phyloP scores from a whole-genome alignment of 1,140 invertebrate genomes.

The Plectrocnemia conspersa region DNA sequence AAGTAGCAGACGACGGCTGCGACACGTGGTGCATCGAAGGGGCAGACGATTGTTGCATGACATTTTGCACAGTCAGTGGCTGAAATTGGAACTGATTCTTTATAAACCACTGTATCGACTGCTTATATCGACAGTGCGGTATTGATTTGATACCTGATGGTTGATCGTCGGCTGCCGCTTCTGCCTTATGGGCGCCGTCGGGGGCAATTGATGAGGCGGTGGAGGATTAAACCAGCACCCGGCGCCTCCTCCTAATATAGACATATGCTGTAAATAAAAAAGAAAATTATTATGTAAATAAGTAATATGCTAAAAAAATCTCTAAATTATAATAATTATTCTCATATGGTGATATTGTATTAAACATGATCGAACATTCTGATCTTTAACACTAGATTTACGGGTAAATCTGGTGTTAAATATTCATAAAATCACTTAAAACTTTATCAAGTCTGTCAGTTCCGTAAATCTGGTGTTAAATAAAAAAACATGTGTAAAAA shows the following conservation, averaged over 20 bases:
- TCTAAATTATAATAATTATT: too few species aligned
- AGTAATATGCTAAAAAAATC: too few species aligned
- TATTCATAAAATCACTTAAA: too few species aligned
- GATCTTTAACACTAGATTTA: too few species aligned
- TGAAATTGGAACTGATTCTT: background rate
- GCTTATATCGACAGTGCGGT: background rate
- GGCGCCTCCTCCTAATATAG: conserved; percentile 31
- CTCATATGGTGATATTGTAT: too few species aligned
- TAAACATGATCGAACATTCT: too few species aligned
- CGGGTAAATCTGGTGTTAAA: too few species aligned
- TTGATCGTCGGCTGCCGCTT: conserved; percentile 20
- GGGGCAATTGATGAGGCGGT: conserved; percentile 31
- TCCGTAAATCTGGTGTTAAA: too few species aligned
- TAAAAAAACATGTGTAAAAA: too few species aligned
- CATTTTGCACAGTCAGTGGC: conserved; percentile 26
- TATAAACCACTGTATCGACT: background rate
- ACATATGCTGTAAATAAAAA: conserved; percentile 29
- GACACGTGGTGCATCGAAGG: conserved; percentile 3
- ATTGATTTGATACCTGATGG: conserved; percentile 13
- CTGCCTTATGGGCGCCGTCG: conserved; percentile 30
- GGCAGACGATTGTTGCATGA: conserved; percentile 21
- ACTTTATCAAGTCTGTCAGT: too few species aligned
- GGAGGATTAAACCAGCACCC: conserved; percentile 31
- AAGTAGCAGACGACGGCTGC: background rate
- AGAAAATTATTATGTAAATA: background rate